These are phyloP conservation scores for Agraylea sexmaculata DNA, from an alignment of 1,140 invertebrate genomes.

Conservation along the genomic window DNA sequence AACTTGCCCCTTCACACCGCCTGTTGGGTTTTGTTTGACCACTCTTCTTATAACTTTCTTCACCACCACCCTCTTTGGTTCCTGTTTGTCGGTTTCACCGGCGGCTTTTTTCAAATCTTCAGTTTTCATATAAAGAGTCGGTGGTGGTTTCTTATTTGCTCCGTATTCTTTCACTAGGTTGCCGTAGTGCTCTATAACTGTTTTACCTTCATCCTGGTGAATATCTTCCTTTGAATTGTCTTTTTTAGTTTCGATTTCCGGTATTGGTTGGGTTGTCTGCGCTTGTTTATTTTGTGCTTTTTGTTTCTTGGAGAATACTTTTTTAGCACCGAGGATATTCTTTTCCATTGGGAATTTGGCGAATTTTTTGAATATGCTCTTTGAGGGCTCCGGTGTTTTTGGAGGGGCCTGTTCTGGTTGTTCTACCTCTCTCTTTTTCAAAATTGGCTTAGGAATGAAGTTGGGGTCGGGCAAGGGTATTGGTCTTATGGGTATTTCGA, in stretches of 20 bases:
- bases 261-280: constrained; percentile 3
- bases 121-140: constrained; percentile 46
- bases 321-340: constrained; percentile 31
- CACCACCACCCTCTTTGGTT: constrained; percentile 20
- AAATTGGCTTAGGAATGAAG: constrained; percentile 61
- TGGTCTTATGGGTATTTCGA: constrained; percentile 42
- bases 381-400: constrained; percentile 15
- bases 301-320: constrained; percentile 26
- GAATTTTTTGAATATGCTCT: constrained; percentile 34
- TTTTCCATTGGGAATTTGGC: constrained; percentile 37
- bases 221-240: constrained; percentile 26
- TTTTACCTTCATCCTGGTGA: constrained; percentile 48
- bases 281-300: constrained; percentile 18
- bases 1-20: constrained; percentile 11
- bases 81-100: constrained; percentile 25
- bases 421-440: constrained; percentile 44
- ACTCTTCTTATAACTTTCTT: constrained; percentile 17
- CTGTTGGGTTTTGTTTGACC: constrained; percentile 14
- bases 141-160: constrained; percentile 38
- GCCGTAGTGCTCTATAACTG: constrained; percentile 66
- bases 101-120: constrained; percentile 51
- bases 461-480: constrained; percentile 46
- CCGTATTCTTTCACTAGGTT: constrained; percentile 63
- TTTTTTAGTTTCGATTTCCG: constrained; percentile 20
- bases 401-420: neutral